A percentile compares a stretch with the other conserved stretches of the same genome.
Evolutionary conservation across 1,140 invertebrate genomes (phyloP).

Genomic region (Drosophila neocordata): DNA sequence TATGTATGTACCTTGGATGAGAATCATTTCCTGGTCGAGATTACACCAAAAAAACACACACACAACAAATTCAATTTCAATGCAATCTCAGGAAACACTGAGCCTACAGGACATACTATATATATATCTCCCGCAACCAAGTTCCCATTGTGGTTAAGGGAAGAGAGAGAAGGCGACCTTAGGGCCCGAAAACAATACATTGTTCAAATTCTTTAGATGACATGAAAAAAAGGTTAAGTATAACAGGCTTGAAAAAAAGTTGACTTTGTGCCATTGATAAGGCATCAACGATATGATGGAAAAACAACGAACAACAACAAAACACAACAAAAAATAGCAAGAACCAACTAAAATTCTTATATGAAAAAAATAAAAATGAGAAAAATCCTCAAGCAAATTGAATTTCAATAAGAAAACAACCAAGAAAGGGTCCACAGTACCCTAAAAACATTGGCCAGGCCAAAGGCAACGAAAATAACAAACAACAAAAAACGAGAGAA

Average conservation of each 20-base stretch:
- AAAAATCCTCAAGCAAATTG: slow-evolving; percentile 62
- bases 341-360: background rate
- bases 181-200: slow-evolving; percentile 58
- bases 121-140: background rate
- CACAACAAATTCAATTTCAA: slow-evolving; percentile 70
- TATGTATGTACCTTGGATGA: slow-evolving; percentile 30
- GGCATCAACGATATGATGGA: slow-evolving; percentile 16
- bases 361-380: slow-evolving; percentile 24
- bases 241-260: slow-evolving; percentile 34
- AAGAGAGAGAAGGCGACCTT: background rate
- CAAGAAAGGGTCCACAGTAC: slow-evolving; percentile 53
- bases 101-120: background rate
- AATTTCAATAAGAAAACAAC: slow-evolving; percentile 77
- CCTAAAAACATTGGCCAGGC: slow-evolving; percentile 64
- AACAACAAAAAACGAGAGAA: slow-evolving; percentile 47
- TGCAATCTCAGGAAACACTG: slow-evolving; percentile 50
- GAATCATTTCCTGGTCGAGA: slow-evolving; percentile 70
- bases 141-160: slow-evolving; percentile 39
- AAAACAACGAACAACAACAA: background rate
- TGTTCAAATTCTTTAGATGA: slow-evolving; percentile 53
- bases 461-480: slow-evolving; percentile 12
- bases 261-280: slow-evolving; percentile 63
- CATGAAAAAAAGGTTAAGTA: slow-evolving; percentile 61
- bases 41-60: slow-evolving; percentile 50
- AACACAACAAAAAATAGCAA: no score